Base-by-base conservation (phyloP, 2,888 invertebrate species). In the Lathronympha strigana region DNA sequence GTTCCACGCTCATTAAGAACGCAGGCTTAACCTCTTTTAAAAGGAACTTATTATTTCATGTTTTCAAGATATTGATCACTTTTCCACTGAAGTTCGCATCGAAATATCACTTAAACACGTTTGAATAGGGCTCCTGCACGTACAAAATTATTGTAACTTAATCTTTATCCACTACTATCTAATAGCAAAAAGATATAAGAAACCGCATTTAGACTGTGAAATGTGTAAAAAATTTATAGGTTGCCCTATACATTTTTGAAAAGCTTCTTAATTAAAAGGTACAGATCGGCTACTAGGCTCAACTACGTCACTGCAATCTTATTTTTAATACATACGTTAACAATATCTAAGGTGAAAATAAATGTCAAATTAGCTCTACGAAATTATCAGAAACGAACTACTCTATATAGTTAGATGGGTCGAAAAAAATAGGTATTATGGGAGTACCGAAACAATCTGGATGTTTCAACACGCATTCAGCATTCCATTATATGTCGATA, bases 401-500 rank as follows among this genome's bases (percentile, higher is more conserved):
- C 21, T 53, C 15, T 28, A 50, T 2, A 8, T 63, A 43, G 31
- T 31, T 49, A 49, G n/a, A 47, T 40, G 21, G 53, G 9, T 36
- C 8, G 21, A 28, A 53, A 54, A 55, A 6, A 62, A 54, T 36
- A 23, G 47, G 47, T 17, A 58, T 19, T 23, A 49, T 43, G 63
- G 63, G 63, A 64, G 50, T 63, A 63, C 47, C 50, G 57, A 58
- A 64, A 66, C 53, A 70, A 69, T 67, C 50, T 57, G 55, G 68
- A 63, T 60, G 54, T 68, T 72, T 66, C 61, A 71, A 74, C 71
- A 76, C 76, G 73, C 77, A 83, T 79, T 79, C 79, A 75, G 73
- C 84, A 83, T 84, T 82, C 82, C 79, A 80, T 75, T 73, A 77
- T 64, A 62, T 75, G 67, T 69, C 68, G 92, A 66, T 67, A 76